Percentiles rank a stretch among this genome's conserved stretches.
Evolutionary conservation across 2,888 invertebrate species (phyloP).

Genomic region (Xylota sylvarum): DNA sequence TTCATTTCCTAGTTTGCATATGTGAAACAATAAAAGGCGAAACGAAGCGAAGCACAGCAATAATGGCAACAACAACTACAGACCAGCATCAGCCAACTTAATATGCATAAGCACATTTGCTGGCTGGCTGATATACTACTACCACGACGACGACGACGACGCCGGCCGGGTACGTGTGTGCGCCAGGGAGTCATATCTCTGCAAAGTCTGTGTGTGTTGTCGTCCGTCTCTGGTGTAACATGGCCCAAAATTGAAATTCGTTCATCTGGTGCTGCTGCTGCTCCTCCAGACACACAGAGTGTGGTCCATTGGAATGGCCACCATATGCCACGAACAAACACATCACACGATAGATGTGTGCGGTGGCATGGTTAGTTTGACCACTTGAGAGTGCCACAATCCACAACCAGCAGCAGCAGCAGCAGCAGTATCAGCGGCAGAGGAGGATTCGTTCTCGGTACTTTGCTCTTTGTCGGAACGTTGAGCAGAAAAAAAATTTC

Average conservation of each 20-base stretch:
- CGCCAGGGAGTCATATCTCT: constrained; percentile 24
- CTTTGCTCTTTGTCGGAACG: constrained; percentile 54
- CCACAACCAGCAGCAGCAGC: no score
- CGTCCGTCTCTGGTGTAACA: constrained; percentile 47
- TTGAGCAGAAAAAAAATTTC: constrained; percentile 24
- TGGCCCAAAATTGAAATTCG: constrained; percentile 59
- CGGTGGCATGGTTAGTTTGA: constrained; percentile 53
- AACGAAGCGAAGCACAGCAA: constrained; percentile 41
- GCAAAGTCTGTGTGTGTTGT: background rate
- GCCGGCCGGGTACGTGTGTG: background rate
- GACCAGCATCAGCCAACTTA: constrained; percentile 43
- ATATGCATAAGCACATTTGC: constrained; percentile 71
- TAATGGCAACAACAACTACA: constrained; percentile 34
- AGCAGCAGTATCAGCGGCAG: constrained; percentile 20
- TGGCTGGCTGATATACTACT: constrained; percentile 10
- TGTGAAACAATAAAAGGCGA: constrained; percentile 75
- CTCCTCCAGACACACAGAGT: constrained; percentile 16
- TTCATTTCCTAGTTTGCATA: constrained; percentile 77
- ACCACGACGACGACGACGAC: background rate
- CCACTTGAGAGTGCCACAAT: constrained; percentile 56
- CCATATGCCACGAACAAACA: constrained; percentile 46
- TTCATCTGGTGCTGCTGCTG: constrained; percentile 7
- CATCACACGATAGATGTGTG: constrained; percentile 11
- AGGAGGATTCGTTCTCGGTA: constrained; percentile 33
- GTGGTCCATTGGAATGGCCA: constrained; percentile 45